These are phyloP conservation scores for Caenorhabditis sinica DNA, from an alignment of 2,888 invertebrate genomes.

Conservation along the genomic window DNA sequence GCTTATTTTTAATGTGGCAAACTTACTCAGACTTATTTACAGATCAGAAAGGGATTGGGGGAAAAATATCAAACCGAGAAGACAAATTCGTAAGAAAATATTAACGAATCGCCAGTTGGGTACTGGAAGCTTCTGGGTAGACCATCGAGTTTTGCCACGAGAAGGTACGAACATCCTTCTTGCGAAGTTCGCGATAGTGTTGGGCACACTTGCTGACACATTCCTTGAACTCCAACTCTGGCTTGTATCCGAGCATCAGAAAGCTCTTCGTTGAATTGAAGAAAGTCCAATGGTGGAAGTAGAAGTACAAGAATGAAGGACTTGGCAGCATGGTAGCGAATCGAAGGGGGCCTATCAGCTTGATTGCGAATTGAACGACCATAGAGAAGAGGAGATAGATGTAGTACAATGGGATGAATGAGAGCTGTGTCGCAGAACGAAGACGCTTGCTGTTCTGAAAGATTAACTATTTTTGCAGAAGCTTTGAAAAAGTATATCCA, in stretches of 20 bases:
- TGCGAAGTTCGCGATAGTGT: conserved; percentile 56
- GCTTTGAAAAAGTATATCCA: conserved; percentile 10
- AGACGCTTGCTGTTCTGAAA: conserved; percentile 64
- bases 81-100: not conserved
- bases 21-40: conserved; percentile 7
- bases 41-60: not conserved
- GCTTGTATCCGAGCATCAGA: conserved; percentile 70
- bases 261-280: conserved; percentile 76
- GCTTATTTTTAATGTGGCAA: not conserved
- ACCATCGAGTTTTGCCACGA: conserved; percentile 64
- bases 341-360: conserved; percentile 44
- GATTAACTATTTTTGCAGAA: not conserved
- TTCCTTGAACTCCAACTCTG: conserved; percentile 55
- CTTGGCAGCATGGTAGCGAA: conserved; percentile 72
- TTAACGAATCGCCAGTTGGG: not conserved
- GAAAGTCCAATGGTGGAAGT: conserved; percentile 82
- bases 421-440: conserved; percentile 50
- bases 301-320: conserved; percentile 77
- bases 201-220: conserved; percentile 42
- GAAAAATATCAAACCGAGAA: not conserved
- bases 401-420: conserved; percentile 74
- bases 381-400: conserved; percentile 66
- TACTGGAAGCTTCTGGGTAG: not conserved
- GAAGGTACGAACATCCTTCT: conserved; percentile 54
- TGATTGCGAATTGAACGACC: conserved; percentile 40